Percentiles rank a stretch among this genome's conserved stretches.
Evolutionary conservation across 37 sponge, comb jelly and placozoan species (phyloP).

Genomic region (Diacarnus erythraeanus): DNA sequence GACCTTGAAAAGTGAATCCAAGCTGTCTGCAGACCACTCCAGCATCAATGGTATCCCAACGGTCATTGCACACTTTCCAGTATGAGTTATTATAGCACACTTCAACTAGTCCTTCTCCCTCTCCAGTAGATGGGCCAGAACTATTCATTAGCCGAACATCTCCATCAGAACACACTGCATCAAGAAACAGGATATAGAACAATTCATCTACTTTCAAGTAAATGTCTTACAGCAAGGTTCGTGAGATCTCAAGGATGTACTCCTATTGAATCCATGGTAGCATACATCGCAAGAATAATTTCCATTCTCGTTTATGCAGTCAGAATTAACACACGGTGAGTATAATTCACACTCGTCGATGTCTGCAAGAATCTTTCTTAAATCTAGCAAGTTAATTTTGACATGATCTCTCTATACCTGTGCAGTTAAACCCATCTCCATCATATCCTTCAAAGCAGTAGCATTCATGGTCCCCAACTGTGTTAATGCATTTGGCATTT

Average conservation of each 20-base stretch:
- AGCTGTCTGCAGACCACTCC: slow-evolving; percentile 33
- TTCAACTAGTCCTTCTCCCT: slow-evolving; percentile 36
- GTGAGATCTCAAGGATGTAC: background rate
- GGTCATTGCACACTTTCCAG: slow-evolving; percentile 42
- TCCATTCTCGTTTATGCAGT: slow-evolving; percentile 16
- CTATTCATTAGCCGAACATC: slow-evolving; percentile 36
- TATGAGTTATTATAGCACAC: slow-evolving; percentile 16
- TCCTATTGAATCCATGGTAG: background rate
- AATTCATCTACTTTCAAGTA: too few species aligned
- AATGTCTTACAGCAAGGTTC: background rate
- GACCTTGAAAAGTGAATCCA: background rate
- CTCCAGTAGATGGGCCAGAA: background rate
- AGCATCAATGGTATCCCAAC: slow-evolving; percentile 41
- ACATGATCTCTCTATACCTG: background rate
- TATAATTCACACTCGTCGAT: slow-evolving; percentile 10
- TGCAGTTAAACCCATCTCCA: background rate
- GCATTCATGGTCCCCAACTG: background rate
- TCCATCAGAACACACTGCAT: slow-evolving; percentile 25
- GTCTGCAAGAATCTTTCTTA: background rate
- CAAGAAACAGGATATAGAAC: too few species aligned
- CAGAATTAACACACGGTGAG: slow-evolving; percentile 2
- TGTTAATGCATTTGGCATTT: background rate
- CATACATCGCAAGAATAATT: background rate
- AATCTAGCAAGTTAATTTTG: background rate
- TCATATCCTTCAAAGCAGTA: background rate